phyloP scores from a whole-genome alignment of 2,797 vertebrate species.

The Manis crassicaudata region DNA sequence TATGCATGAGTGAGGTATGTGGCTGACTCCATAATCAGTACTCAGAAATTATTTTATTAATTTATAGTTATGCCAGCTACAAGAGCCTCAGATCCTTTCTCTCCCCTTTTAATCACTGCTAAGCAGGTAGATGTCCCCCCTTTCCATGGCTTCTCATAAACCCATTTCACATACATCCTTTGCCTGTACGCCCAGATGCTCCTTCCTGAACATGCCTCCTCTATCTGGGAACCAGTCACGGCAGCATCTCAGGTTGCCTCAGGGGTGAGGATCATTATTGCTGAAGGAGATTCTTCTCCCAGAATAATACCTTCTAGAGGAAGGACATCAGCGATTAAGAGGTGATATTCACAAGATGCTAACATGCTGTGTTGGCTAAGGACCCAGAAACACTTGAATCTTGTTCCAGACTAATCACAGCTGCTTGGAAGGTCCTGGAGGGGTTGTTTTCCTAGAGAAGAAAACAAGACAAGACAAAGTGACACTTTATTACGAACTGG shows the following conservation, averaged over 20 bases:
- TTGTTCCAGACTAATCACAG: neutral
- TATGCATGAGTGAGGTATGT: neutral
- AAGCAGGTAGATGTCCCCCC: neutral
- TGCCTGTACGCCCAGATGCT: neutral
- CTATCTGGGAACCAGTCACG: neutral
- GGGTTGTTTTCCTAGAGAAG: neutral
- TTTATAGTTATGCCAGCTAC: neutral
- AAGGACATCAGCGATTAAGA: neutral
- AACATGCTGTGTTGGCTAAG: neutral
- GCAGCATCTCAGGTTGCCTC: neutral
- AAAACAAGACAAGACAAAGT: neutral
- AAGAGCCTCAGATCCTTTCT: neutral
- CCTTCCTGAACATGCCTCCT: neutral
- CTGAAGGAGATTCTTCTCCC: neutral
- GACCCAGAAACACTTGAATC: neutral
- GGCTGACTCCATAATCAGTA: neutral
- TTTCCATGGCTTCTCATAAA: neutral
- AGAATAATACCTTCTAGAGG: neutral
- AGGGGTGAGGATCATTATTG: neutral
- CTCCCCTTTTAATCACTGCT: neutral
- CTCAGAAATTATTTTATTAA: slow-evolving; percentile 48
- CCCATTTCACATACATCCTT: neutral
- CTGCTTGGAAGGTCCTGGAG: neutral
- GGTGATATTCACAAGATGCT: neutral
- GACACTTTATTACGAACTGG: neutral